phyloP scores from a whole-genome alignment of 2,888 invertebrate species.

The Pherbina coryleti region DNA sequence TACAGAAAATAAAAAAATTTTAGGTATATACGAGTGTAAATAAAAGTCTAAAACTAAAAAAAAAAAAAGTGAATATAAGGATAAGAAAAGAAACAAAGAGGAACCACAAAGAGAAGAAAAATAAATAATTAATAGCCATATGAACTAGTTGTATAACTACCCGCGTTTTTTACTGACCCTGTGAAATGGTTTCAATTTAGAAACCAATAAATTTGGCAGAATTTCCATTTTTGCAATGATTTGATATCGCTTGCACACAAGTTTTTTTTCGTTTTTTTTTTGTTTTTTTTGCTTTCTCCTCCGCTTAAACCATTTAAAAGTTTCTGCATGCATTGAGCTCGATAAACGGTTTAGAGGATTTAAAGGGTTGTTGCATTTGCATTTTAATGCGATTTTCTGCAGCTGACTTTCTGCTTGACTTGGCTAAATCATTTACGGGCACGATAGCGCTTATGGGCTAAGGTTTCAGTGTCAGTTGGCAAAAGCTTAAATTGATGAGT shows the following conservation, averaged over 20 bases:
- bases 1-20: too few relatives aligned
- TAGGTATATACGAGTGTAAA: too few relatives aligned
- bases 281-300: not conserved
- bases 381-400: conserved; percentile 20
- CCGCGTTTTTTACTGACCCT: too few relatives aligned
- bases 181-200: not conserved
- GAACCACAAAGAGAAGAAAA: too few relatives aligned
- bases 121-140: too few relatives aligned
- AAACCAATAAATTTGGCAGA: not conserved
- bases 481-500: not conserved
- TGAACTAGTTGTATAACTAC: too few relatives aligned
- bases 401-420: conserved; percentile 3
- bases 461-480: not conserved
- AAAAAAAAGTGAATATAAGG: too few relatives aligned
- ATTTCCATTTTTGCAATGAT: not conserved
- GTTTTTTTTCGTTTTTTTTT: not conserved
- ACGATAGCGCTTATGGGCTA: not conserved
- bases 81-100: too few relatives aligned
- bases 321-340: not conserved
- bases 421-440: not conserved
- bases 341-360: conserved; percentile 1
- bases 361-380: conserved; percentile 11
- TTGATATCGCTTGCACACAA: not conserved
- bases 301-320: not conserved
- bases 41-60: too few relatives aligned